Percentiles rank a stretch among this genome's conserved stretches.
Conservation (phyloP, 2,797 vertebrate genomes). For the Xiphorhynchus erythropygius region DNA sequence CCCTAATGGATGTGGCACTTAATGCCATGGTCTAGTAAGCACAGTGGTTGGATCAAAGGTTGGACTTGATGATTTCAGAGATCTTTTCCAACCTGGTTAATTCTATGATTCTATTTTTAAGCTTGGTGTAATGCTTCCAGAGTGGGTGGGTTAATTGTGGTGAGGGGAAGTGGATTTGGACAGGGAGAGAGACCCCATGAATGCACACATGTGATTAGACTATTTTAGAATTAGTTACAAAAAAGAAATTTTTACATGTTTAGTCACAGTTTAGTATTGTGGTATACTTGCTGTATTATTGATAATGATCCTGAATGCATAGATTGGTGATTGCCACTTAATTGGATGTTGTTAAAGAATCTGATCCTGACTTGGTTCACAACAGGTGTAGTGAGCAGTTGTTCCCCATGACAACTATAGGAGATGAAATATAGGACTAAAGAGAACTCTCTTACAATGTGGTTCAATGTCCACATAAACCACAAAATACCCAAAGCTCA, state of each 20-base stretch:
- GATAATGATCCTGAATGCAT: not conserved
- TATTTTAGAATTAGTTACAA: not conserved
- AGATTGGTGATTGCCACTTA: not conserved
- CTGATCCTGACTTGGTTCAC: not conserved
- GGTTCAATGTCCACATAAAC: not conserved
- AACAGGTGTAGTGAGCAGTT: not conserved
- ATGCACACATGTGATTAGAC: rapidly evolving
- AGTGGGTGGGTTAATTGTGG: rapidly evolving
- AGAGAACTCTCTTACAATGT: not conserved
- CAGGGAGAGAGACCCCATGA: rapidly evolving
- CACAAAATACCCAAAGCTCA: not conserved
- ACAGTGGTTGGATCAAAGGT: too few relatives aligned
- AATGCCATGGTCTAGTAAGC: too few relatives aligned
- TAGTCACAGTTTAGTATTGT: not conserved
- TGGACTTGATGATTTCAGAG: too few relatives aligned
- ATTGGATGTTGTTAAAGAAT: not conserved
- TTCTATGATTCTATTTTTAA: too few relatives aligned
- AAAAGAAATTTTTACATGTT: not conserved
- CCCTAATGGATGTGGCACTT: too few relatives aligned
- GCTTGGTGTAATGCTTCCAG: too few relatives aligned
- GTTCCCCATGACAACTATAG: not conserved
- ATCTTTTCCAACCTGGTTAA: too few relatives aligned
- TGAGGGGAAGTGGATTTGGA: not conserved
- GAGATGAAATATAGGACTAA: not conserved
- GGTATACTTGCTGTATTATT: not conserved